Conservation (phyloP, 2,797 vertebrate genomes). For the Chrysolophus pictus region DNA sequence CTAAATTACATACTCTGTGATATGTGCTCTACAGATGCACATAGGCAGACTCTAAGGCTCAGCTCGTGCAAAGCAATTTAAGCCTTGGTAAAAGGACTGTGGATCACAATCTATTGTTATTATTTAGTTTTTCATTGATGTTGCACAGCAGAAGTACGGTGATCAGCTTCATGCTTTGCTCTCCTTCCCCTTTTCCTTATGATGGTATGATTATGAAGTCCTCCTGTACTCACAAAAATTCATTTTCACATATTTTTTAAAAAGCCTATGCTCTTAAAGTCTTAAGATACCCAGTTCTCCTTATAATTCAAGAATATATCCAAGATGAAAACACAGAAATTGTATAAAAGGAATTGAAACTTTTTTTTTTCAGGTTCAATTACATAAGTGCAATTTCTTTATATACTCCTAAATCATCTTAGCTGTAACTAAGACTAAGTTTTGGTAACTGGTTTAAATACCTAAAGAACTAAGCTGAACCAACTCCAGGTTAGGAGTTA, state of each 20-base stretch:
- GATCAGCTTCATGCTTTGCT: background rate
- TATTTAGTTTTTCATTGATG: background rate
- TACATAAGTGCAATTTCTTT: background rate
- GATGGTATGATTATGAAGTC: background rate
- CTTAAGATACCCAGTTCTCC: background rate
- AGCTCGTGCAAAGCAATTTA: background rate
- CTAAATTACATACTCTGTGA: background rate
- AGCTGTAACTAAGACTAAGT: background rate
- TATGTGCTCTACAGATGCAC: background rate
- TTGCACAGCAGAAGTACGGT: background rate
- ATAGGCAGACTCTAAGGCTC: background rate
- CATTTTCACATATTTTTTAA: background rate
- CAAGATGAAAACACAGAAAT: background rate
- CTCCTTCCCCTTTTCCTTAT: background rate
- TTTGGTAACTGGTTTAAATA: constrained; percentile 11
- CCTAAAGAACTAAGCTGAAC: background rate
- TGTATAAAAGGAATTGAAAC: background rate
- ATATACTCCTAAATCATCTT: background rate
- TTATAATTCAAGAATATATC: background rate
- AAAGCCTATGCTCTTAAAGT: background rate
- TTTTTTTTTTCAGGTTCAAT: background rate
- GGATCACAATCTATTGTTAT: background rate
- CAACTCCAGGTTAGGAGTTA: background rate
- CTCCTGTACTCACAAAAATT: background rate
- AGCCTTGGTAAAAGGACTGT: background rate